Percentiles rank a stretch among this genome's conserved stretches.
phyloP scores from a whole-genome alignment of 2,888 invertebrate genomes.

The Phortica okadai region DNA sequence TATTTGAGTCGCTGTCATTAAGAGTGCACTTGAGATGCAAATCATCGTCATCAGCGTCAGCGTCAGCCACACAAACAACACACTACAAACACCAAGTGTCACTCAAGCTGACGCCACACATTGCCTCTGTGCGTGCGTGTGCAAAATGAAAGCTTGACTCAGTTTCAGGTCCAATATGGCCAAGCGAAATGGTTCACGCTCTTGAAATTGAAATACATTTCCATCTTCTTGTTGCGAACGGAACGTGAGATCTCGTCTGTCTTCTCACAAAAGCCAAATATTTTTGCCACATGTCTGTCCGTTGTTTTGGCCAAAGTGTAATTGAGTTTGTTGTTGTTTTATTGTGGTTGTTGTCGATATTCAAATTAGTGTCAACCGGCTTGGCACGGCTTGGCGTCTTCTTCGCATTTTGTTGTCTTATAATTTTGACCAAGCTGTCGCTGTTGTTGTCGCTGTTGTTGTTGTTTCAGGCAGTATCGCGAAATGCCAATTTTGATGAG shows the following conservation, averaged over 20 bases:
- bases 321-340: too few relatives aligned
- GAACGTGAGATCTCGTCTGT: too few relatives aligned
- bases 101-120: slow-evolving; percentile 55
- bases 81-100: background rate
- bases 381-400: background rate
- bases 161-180: background rate
- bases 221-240: too few relatives aligned
- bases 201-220: background rate
- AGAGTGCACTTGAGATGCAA: slow-evolving; percentile 74
- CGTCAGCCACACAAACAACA: slow-evolving; percentile 46
- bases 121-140: background rate
- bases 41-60: slow-evolving; percentile 52
- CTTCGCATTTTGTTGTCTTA: background rate
- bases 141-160: background rate
- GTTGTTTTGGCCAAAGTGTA: too few relatives aligned
- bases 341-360: background rate
- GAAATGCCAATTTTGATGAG: background rate
- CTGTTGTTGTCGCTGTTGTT: too few relatives aligned
- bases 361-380: background rate
- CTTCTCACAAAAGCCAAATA: background rate
- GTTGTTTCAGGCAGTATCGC: background rate
- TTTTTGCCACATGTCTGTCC: background rate
- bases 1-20: slow-evolving; percentile 70
- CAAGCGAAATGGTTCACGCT: background rate
- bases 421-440: background rate